Evolutionary conservation across 1,140 invertebrate species (phyloP), one percentile per base, ranked within the genome.

Genomic region (Papilio dardanus): DNA sequence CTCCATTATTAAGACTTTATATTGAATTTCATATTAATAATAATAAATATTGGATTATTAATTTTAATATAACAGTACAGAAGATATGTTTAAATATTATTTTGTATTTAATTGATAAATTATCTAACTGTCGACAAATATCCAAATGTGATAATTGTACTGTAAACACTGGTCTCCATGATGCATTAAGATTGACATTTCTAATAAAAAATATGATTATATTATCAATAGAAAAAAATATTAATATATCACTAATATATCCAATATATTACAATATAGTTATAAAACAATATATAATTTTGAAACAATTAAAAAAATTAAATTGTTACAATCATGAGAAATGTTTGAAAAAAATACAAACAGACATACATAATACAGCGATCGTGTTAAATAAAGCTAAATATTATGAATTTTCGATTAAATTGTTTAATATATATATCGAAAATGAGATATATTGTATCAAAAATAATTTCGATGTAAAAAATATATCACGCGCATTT

Each of bases 141-240:
- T 66, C 86, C 0, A 93, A 89, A 86, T 93, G 91, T 67, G 89
- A 91, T 0, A 87, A 86, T 33, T 93, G 91, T 77, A 77, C 37
- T n/a, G 73, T 85, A 0, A 86, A 86, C 79, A 78, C 82, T 3
- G 85, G 89, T 0, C 67, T 86, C 40, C 91, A 93, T 30, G 91
- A 93, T 46, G 83, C 86, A 0, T 77, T 93, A 42, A 76, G 90
- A 0, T 74, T 93, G 0, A 83, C 85, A 5, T 92, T 91, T 71
- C 6, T 86, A 2, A 67, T 79, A 0, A 93, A 90, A 82, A 78
- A 86, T 37, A 81, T 91, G 0, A 76, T 90, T 7, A 79, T 74
- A 0, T 42, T 65, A 21, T 83, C 82, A 0, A 62, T 82, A 0
- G 74, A 75, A 7, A 40, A 79, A 19, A 78, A 80, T 12, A 75